Evolutionary conservation across 2,113 vertebrate genomes (phyloP), one percentile per base, ranked within the genome.

Genomic region (Tinamus guttatus): DNA sequence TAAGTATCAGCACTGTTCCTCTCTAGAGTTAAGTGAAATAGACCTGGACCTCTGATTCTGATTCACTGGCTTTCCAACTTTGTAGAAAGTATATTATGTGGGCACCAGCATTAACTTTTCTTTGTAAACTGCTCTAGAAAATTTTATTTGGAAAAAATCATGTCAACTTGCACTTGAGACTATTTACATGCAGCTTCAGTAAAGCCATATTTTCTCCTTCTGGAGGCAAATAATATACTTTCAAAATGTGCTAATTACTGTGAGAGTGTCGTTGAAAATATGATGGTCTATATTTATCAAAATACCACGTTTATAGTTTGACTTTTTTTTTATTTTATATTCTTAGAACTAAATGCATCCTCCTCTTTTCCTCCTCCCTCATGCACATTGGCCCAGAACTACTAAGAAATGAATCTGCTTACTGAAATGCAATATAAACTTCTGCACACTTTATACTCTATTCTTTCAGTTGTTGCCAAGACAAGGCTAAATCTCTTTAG

Each of bases 221-320:
- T 93, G 62, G 56, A 94, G 73, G 56, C 75, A 95, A 95, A 95
- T 88, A 95, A 94, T 81, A 88, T 47, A 86, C 70, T 93, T 95
- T 86, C 76, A 64, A 91, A 95, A 96, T 90, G 76, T 83, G 80
- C 82, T 95, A 95, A 96, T 96, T 95, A 75, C 87, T 90, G 28
- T 64, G 67, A 88, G 90, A 93, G 85, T 80, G 87, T 74, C 11
- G 5, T 90, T 90, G 92, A 95, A 95, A 95, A 90, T 93, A 85
- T 73, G 82, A 51, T n/a, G 67, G 76, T 78, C 94, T 94, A 91
- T 87, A 95, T 96, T 95, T 97, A 91, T 67, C 65, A 56, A 92
- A 94, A 96, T 81, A 51, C 28, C 82, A 86, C 88, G 85, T 94
- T 95, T 95, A 88, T 71, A 88, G 59, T 80, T 95, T 68, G 64